These are phyloP conservation scores for Lasioglossum morio DNA, from an alignment of 2,888 invertebrate species.

Conservation along the genomic window DNA sequence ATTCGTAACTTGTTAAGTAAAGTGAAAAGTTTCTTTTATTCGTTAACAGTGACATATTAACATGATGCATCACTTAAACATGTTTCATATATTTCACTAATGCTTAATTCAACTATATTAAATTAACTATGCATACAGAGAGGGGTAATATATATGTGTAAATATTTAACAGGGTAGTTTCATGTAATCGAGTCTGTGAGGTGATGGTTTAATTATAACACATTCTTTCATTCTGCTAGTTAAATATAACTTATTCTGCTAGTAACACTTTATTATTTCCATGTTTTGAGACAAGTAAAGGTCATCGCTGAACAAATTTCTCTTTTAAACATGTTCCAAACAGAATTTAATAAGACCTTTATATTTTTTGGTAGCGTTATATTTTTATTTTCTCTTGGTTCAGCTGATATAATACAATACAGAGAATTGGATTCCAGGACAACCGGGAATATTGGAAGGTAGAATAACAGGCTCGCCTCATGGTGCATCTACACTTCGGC, in stretches of 20 bases:
- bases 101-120: background rate
- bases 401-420: slow-evolving; percentile 61
- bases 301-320: background rate
- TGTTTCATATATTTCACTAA: background rate
- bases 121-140: slow-evolving; percentile 16
- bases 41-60: slow-evolving; percentile 20
- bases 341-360: slow-evolving; percentile 19
- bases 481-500: slow-evolving; percentile 81
- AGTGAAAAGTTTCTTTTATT: slow-evolving; percentile 1
- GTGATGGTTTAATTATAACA: slow-evolving; percentile 30
- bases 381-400: slow-evolving; percentile 32
- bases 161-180: slow-evolving; percentile 11
- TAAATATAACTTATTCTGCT: background rate
- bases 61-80: too few relatives aligned
- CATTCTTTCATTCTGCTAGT: slow-evolving; percentile 5
- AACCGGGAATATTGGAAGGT: slow-evolving; percentile 80
- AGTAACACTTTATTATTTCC: background rate
- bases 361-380: slow-evolving; percentile 14
- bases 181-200: slow-evolving; percentile 14
- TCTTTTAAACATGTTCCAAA: slow-evolving; percentile 6
- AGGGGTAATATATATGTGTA: background rate
- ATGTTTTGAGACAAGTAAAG: background rate
- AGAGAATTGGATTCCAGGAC: slow-evolving; percentile 81
- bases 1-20: slow-evolving; percentile 21
- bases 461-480: slow-evolving; percentile 81